A percentile compares a stretch with the other conserved stretches of the same genome.
Conservation (phyloP, 1,140 invertebrate genomes). For the Liolophura sinensis region DNA sequence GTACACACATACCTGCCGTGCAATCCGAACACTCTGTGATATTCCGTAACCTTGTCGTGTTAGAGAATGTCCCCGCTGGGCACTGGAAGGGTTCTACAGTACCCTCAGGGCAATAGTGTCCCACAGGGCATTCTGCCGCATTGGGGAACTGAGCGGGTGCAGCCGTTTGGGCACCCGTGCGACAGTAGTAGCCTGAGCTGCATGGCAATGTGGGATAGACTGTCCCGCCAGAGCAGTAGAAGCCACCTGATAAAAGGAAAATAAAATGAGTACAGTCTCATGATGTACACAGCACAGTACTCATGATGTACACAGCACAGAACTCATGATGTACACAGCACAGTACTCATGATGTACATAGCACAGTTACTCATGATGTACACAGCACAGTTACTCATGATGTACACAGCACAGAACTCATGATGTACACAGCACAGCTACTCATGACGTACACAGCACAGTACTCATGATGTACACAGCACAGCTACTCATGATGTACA, state of each 20-base stretch:
- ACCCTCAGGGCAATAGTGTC: constrained; percentile 51
- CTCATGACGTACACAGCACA: no score
- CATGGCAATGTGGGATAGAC: constrained; percentile 40
- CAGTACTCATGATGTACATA: no score
- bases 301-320: no score
- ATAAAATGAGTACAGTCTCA: no score
- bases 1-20: constrained; percentile 36
- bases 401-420: no score
- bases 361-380: no score
- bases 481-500: no score
- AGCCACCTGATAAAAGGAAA: constrained; percentile 34
- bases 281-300: no score
- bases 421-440: no score
- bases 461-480: no score
- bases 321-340: no score
- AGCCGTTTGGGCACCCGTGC: constrained; percentile 37
- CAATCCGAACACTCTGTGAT: constrained; percentile 45
- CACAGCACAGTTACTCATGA: no score
- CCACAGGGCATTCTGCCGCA: constrained; percentile 46
- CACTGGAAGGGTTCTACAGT: constrained; percentile 46
- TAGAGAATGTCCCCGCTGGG: constrained; percentile 50
- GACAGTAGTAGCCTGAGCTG: constrained; percentile 48
- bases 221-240: constrained; percentile 46
- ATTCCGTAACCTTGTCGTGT: constrained; percentile 39
- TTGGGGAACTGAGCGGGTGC: constrained; percentile 38